These are phyloP conservation scores for Anolis sagrei DNA, from an alignment of 2,113 vertebrate genomes.

Conservation along the genomic window DNA sequence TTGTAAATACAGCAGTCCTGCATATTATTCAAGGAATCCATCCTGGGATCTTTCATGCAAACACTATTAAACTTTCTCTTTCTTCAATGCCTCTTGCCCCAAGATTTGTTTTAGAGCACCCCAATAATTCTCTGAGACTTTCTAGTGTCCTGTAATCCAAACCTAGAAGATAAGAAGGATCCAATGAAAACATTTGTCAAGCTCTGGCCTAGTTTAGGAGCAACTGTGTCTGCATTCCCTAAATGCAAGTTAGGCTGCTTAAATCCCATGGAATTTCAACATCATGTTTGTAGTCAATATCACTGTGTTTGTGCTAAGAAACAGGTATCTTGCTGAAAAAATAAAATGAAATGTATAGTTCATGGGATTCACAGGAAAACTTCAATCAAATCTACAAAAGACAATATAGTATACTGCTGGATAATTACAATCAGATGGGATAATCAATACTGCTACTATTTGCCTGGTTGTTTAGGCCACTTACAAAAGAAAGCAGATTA, in stretches of 20 bases:
- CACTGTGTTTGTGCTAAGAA: background rate
- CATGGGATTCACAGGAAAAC: fast-evolving
- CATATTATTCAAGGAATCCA: too few species aligned
- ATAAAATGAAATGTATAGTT: background rate
- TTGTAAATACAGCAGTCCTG: background rate
- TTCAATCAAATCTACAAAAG: background rate
- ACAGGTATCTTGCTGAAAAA: background rate
- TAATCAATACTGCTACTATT: fast-evolving
- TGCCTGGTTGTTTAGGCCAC: fast-evolving
- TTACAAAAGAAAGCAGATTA: fast-evolving
- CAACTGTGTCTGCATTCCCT: background rate
- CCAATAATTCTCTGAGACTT: too few species aligned
- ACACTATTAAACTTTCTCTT: too few species aligned
- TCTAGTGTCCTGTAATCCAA: background rate
- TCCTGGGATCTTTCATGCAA: too few species aligned
- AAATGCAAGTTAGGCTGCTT: background rate
- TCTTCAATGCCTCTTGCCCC: too few species aligned
- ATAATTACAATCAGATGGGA: fast-evolving
- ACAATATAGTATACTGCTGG: background rate
- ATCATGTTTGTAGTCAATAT: background rate
- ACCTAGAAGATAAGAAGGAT: background rate
- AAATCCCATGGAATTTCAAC: background rate
- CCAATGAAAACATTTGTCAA: background rate
- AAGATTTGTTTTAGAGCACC: too few species aligned
- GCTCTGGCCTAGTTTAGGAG: background rate